Conservation (phyloP, 2,797 vertebrate species). For the Pipistrellus pygmaeus region DNA sequence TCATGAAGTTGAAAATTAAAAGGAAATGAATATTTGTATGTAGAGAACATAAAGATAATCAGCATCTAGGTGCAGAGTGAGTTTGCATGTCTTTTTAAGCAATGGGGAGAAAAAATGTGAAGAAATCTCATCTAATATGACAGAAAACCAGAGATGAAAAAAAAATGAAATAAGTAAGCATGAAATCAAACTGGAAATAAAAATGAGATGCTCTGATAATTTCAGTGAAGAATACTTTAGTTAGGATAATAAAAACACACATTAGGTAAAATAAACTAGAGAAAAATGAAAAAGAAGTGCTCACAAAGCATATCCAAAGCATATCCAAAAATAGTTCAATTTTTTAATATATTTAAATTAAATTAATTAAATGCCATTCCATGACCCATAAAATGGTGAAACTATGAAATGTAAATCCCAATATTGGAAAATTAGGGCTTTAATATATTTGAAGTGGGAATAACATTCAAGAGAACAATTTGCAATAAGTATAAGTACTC, state of each 20-base stretch:
- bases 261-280: neutral
- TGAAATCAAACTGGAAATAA: constrained; percentile 56
- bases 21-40: neutral
- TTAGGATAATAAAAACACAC: constrained; percentile 7
- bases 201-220: constrained; percentile 22
- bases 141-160: constrained; percentile 6
- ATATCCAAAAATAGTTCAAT: neutral
- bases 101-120: neutral
- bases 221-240: neutral
- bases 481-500: neutral
- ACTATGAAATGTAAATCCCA: neutral
- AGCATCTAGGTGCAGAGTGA: neutral
- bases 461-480: constrained; percentile 14
- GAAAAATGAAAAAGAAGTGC: neutral
- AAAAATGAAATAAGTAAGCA: neutral
- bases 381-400: constrained; percentile 41
- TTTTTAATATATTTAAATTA: constrained; percentile 14
- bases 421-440: neutral
- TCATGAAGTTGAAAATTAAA: constrained; percentile 46
- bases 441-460: neutral
- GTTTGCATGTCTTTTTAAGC: neutral
- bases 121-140: neutral
- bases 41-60: neutral
- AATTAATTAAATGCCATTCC: constrained; percentile 30
- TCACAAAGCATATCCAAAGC: neutral